Conservation (phyloP, 1,140 invertebrate genomes). For the Tribolium castaneum region DNA sequence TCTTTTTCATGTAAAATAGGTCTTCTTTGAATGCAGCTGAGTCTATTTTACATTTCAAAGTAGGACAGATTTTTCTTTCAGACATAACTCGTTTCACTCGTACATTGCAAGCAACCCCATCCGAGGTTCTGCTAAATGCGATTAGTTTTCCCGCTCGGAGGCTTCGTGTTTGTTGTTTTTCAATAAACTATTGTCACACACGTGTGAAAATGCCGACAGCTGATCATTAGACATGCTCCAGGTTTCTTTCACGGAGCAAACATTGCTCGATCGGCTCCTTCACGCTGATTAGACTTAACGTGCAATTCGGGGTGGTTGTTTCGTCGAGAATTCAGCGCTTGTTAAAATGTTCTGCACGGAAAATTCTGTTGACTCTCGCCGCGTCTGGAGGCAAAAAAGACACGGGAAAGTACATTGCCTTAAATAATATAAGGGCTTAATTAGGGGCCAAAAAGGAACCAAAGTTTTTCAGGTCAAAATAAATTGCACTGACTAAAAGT, state of each 20-base stretch:
- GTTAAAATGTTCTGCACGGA: constrained; percentile 19
- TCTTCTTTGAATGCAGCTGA: constrained; percentile 18
- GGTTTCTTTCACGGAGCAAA: constrained; percentile 50
- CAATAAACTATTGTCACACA: constrained; percentile 46
- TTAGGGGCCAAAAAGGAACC: background rate
- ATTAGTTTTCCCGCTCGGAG: background rate
- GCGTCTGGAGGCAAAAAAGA: background rate
- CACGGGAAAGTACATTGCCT: background rate
- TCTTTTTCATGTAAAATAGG: constrained; percentile 29
- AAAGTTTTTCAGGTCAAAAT: no score
- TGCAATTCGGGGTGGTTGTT: constrained; percentile 29
- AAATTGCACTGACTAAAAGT: no score
- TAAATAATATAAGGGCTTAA: background rate
- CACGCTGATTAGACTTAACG: constrained; percentile 54
- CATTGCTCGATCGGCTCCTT: constrained; percentile 42
- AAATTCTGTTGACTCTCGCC: background rate
- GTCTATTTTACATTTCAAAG: constrained; percentile 28
- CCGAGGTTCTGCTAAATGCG: background rate
- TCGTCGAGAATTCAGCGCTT: constrained; percentile 1
- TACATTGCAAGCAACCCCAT: background rate
- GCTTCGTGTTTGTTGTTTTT: constrained; percentile 39
- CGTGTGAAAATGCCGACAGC: constrained; percentile 51
- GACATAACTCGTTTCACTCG: background rate
- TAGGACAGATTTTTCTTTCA: constrained; percentile 25
- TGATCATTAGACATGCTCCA: constrained; percentile 53